phyloP scores from a whole-genome alignment of 2,888 invertebrate genomes.

The Limnephilus lunatus region DNA sequence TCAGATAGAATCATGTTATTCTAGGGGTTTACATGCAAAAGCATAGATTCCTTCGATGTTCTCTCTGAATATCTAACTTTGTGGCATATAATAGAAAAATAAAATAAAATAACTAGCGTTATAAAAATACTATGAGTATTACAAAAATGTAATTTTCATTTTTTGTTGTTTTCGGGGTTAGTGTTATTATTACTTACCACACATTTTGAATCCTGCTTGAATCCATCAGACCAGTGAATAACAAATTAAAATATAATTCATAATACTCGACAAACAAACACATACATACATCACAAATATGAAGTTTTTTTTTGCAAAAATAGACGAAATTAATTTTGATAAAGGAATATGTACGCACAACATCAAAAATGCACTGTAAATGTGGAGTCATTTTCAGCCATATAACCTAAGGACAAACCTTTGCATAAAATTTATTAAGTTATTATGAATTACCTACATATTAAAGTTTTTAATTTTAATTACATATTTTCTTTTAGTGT shows the following conservation, averaged over 20 bases:
- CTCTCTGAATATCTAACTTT: background rate
- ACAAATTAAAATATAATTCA: slow-evolving; percentile 9
- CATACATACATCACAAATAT: slow-evolving; percentile 28
- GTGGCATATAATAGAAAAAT: background rate
- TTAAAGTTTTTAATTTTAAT: too few relatives aligned
- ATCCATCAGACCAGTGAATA: slow-evolving; percentile 30
- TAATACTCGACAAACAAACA: slow-evolving; percentile 33
- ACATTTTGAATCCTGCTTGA: slow-evolving; percentile 24
- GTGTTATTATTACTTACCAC: slow-evolving; percentile 25
- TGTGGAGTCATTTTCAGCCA: background rate
- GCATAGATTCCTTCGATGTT: background rate
- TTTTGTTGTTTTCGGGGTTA: background rate
- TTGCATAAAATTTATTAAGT: too few relatives aligned
- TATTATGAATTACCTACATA: too few relatives aligned
- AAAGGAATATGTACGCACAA: background rate
- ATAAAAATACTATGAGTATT: background rate
- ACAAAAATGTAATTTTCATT: background rate
- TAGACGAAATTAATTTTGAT: background rate
- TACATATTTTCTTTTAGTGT: too few relatives aligned
- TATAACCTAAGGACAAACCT: background rate
- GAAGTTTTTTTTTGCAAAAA: background rate
- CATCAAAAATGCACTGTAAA: background rate
- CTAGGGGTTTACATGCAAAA: background rate
- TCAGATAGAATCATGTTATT: background rate
- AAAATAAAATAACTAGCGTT: background rate